These are phyloP conservation scores for Scotopteryx bipunctaria DNA, from an alignment of 2,888 invertebrate species.

Conservation along the genomic window DNA sequence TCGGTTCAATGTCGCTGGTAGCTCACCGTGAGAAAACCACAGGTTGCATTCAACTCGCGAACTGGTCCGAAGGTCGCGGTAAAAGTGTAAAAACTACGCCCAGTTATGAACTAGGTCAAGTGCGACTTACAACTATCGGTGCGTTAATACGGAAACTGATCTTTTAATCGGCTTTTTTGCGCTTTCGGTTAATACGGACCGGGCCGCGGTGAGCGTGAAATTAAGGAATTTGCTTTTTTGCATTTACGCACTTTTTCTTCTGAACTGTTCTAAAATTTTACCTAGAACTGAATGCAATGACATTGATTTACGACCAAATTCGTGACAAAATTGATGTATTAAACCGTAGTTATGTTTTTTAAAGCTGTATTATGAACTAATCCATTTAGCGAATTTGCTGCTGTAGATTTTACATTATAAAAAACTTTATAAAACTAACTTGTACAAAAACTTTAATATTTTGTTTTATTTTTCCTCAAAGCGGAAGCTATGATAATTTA, in stretches of 20 bases:
- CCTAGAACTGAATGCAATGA: too few relatives aligned
- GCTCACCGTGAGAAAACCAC: conserved; percentile 53
- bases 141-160: conserved; percentile 37
- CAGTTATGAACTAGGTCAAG: conserved; percentile 52
- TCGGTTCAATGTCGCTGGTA: conserved; percentile 52
- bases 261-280: neutral
- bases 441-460: too few relatives aligned
- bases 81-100: conserved; percentile 66
- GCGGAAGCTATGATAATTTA: too few relatives aligned
- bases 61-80: conserved; percentile 57
- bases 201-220: conserved; percentile 26
- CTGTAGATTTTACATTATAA: too few relatives aligned
- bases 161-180: conserved; percentile 35
- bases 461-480: too few relatives aligned
- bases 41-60: conserved; percentile 34
- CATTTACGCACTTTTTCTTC: conserved; percentile 13
- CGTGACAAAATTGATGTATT: too few relatives aligned
- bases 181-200: conserved; percentile 29
- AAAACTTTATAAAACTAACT: too few relatives aligned
- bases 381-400: too few relatives aligned
- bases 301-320: too few relatives aligned
- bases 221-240: conserved; percentile 19
- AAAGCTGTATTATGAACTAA: too few relatives aligned
- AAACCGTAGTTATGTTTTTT: too few relatives aligned
- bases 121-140: conserved; percentile 39